Conservation (phyloP, 2,113 vertebrate species). For the Odobenus rosmarus region DNA sequence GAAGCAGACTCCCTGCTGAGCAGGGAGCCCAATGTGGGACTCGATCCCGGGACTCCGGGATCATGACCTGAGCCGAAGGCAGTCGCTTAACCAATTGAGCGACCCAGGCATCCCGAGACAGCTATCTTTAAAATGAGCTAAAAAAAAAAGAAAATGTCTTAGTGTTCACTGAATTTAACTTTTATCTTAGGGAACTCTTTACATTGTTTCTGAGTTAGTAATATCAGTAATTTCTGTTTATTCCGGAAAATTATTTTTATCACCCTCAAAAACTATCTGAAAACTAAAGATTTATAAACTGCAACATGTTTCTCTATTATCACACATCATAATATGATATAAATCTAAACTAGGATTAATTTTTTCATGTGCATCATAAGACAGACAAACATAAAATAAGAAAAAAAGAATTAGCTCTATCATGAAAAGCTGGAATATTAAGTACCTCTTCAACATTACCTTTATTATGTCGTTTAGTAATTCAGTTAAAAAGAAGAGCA, state of each 20-base stretch:
- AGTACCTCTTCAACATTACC: neutral
- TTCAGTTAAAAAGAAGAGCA: neutral
- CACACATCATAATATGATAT: neutral
- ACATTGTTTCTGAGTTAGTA: neutral
- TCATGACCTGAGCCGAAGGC: too few species aligned
- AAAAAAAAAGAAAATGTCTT: neutral
- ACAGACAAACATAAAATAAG: neutral
- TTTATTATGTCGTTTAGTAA: neutral
- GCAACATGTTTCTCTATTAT: neutral
- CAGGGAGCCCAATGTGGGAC: too few species aligned
- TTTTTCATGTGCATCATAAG: neutral
- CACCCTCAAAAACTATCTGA: neutral
- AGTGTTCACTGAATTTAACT: neutral
- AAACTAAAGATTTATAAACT: neutral
- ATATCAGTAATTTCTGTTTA: neutral
- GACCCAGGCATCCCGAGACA: neutral
- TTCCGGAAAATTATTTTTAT: neutral
- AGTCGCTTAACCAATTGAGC: too few species aligned
- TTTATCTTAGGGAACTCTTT: neutral
- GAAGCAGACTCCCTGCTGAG: too few species aligned
- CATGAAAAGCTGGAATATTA: neutral
- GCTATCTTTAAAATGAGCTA: neutral
- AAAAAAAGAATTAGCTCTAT: neutral
- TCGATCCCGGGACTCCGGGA: too few species aligned
- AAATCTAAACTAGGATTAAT: neutral